Evolutionary conservation across 92 coral and sea anemone species (phyloP), one percentile per base, ranked within the genome.

Genomic region (Epizoanthus stellaris): DNA sequence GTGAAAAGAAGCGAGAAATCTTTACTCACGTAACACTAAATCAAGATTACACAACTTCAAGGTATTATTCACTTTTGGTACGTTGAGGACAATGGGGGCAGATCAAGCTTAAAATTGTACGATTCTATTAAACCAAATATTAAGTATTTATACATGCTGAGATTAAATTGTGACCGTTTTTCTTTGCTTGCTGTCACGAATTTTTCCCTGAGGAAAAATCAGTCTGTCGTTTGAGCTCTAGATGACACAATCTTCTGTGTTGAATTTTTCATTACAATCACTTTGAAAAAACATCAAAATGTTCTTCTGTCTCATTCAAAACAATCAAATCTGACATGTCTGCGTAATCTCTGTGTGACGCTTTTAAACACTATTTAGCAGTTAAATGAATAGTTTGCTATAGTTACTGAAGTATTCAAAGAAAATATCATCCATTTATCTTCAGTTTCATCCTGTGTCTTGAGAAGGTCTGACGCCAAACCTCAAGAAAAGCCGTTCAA

Each of bases 351-450:
- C 83, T 12, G 43, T 53, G 70, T 67, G 83, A 63, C 64, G 73
- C 83, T 63, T 79, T 79, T 79, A 63, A 79, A 62, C 56, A 59
- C 83, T 63, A 62, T 79, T 79, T 79, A 79, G 83, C 52, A 62
- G 73, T 43, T 79, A 40, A 77, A 77, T 63, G 61, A 79, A 64
- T 79, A 79, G 59, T 64, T 62, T 62, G 40, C 42, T 57, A 36
- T 21, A 61, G 58, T 79, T 79, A 43, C 59, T 61, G 56, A 62
- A 61, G 67, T 53, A 64, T 79, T 79, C 72, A 63, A 42, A 58
- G 82, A 79, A 79, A 79, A 79, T 64, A 60, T 30, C 61, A 63
- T 79, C 62, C 83, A 62, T 64, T 43, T 79, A 62, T 79, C 83
- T 79, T 39, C 19, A 62, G 83, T 62, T 43, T 63, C 60, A 79